A percentile compares a stretch with the other conserved stretches of the same genome.
Conservation (phyloP, 2,888 invertebrate genomes). For the Minunthozetes semirufus region DNA sequence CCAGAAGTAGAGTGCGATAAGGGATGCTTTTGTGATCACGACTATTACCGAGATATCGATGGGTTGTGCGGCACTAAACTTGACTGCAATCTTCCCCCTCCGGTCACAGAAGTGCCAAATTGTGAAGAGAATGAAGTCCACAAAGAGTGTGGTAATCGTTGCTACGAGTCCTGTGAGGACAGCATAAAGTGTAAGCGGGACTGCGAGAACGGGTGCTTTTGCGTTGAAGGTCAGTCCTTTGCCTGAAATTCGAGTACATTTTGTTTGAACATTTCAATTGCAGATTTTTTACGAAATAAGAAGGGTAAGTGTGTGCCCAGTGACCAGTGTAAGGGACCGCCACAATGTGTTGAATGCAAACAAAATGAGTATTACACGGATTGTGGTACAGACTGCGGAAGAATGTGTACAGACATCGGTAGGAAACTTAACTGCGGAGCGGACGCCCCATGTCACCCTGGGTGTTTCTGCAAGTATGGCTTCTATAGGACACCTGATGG, state of each 20-base stretch:
- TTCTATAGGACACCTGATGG: slow-evolving; percentile 1
- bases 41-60: background rate
- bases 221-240: background rate
- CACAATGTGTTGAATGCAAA: background rate
- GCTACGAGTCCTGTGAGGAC: background rate
- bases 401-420: background rate
- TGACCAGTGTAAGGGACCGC: background rate
- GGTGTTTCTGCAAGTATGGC: background rate
- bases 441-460: background rate
- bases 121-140: background rate
- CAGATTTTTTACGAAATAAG: background rate
- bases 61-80: background rate
- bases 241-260: background rate
- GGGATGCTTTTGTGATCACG: background rate
- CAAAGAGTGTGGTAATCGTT: background rate
- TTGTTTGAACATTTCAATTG: background rate
- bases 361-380: background rate
- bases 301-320: background rate
- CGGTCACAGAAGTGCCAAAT: background rate
- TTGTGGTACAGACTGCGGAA: background rate
- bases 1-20: background rate
- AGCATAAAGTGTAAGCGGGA: background rate
- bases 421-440: background rate
- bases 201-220: background rate
- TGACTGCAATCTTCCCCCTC: background rate